A percentile compares a stretch with the other conserved stretches of the same genome.
These are phyloP conservation scores for Hyperoplus immaculatus DNA, from an alignment of 2,797 vertebrate genomes.

Conservation along the genomic window DNA sequence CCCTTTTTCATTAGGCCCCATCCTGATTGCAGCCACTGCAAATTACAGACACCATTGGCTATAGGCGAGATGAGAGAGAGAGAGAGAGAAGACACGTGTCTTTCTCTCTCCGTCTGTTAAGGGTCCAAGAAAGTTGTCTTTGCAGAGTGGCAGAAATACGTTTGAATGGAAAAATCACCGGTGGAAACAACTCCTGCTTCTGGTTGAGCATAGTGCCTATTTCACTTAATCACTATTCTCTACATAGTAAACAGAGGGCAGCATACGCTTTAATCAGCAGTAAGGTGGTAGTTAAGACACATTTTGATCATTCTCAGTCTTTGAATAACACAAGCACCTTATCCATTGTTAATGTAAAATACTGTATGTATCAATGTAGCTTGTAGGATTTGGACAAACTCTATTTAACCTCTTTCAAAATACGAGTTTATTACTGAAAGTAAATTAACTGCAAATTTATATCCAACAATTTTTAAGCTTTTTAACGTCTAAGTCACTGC, in stretches of 20 bases:
- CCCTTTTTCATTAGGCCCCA: constrained; percentile 90
- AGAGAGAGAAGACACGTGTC: constrained; percentile 72
- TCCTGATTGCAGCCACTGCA: constrained; percentile 85
- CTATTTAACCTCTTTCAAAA: too few species aligned
- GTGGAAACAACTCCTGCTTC: constrained; percentile 88
- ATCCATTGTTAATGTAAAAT: not conserved
- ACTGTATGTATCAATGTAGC: not conserved
- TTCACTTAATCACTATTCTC: not conserved
- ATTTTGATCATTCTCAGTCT: not conserved
- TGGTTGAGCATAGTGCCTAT: not conserved
- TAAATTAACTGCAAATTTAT: not conserved
- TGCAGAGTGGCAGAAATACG: constrained; percentile 85
- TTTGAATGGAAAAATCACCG: constrained; percentile 91
- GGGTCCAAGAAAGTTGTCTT: constrained; percentile 77
- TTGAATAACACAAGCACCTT: not conserved
- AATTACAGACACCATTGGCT: constrained; percentile 85
- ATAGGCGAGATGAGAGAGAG: constrained; percentile 67
- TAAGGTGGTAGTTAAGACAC: not conserved
- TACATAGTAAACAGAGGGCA: not conserved
- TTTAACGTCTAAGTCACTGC: too few species aligned
- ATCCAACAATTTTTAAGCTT: not conserved
- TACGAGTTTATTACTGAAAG: not conserved
- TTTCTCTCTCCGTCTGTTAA: constrained; percentile 72
- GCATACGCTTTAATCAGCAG: not conserved
- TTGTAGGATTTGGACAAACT: not conserved